Evolutionary conservation across 2,113 vertebrate species (phyloP).

Genomic region (Notiomystis cincta): DNA sequence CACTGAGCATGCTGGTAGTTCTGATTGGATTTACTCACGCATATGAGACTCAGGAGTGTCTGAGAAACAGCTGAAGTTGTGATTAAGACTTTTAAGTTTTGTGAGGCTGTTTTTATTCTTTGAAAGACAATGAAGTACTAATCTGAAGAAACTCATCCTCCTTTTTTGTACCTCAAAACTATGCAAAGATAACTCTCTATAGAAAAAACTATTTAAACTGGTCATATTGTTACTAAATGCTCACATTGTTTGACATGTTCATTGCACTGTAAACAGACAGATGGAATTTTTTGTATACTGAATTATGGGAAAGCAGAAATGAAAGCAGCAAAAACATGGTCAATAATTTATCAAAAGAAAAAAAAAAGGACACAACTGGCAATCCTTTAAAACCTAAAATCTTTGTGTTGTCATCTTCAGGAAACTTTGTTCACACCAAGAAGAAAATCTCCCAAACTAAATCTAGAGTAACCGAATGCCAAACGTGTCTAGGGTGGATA

Average conservation of each 20-base stretch:
- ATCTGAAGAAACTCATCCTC: background rate
- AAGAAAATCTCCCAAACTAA: background rate
- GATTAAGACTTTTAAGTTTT: background rate
- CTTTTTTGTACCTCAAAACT: background rate
- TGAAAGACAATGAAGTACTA: background rate
- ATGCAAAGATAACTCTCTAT: background rate
- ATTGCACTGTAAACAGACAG: background rate
- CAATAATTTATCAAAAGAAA: background rate
- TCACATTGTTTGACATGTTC: background rate
- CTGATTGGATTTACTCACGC: constrained; percentile 10
- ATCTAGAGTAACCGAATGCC: background rate
- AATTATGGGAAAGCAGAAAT: background rate
- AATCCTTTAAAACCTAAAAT: background rate
- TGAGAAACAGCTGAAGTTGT: background rate
- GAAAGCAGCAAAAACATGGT: background rate
- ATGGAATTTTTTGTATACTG: background rate
- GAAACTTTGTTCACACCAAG: background rate
- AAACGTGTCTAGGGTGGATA: background rate
- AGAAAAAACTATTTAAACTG: background rate
- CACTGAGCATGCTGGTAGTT: background rate
- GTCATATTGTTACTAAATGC: background rate
- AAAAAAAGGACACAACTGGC: background rate
- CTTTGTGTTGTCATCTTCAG: background rate
- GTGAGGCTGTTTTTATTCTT: background rate
- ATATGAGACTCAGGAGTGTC: background rate